These are phyloP conservation scores for Drosophila auraria DNA, from an alignment of 1,140 invertebrate species.

Conservation along the genomic window DNA sequence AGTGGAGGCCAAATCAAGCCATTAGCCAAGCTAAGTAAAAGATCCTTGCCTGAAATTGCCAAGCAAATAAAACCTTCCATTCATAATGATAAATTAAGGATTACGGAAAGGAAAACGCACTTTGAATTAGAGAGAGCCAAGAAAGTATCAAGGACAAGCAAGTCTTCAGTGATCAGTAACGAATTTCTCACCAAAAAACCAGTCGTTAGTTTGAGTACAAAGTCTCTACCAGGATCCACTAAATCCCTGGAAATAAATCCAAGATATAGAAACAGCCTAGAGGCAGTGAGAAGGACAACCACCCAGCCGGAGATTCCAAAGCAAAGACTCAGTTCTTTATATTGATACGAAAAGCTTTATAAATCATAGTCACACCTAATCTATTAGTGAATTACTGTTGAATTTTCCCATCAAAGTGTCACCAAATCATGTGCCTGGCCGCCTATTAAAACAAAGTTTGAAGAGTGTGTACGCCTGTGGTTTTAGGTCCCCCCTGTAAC, in stretches of 20 bases:
- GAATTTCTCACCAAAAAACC: no score
- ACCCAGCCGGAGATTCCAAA: no score
- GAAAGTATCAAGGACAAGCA: background rate
- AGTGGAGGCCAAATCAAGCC: background rate
- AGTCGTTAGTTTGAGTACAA: background rate
- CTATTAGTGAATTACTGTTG: background rate
- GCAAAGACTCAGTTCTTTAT: background rate
- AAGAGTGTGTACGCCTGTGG: conserved; percentile 3
- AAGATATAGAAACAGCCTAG: background rate
- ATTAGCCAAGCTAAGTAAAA: background rate
- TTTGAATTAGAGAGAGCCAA: background rate
- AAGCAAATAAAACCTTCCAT: no score
- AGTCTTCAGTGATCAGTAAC: background rate
- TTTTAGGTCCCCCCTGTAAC: background rate
- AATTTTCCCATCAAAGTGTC: background rate
- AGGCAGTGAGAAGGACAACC: no score
- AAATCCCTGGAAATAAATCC: background rate
- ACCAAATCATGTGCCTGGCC: conserved; percentile 17
- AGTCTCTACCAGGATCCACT: background rate
- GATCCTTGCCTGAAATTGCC: background rate
- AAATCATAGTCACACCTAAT: background rate
- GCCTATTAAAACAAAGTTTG: conserved; percentile 23
- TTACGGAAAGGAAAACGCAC: background rate
- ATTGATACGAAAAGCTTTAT: background rate
- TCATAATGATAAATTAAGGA: background rate